Evolutionary conservation across 2,888 invertebrate species (phyloP), one percentile per base, ranked within the genome.

Genomic region (Leptopilina drosophilae): DNA sequence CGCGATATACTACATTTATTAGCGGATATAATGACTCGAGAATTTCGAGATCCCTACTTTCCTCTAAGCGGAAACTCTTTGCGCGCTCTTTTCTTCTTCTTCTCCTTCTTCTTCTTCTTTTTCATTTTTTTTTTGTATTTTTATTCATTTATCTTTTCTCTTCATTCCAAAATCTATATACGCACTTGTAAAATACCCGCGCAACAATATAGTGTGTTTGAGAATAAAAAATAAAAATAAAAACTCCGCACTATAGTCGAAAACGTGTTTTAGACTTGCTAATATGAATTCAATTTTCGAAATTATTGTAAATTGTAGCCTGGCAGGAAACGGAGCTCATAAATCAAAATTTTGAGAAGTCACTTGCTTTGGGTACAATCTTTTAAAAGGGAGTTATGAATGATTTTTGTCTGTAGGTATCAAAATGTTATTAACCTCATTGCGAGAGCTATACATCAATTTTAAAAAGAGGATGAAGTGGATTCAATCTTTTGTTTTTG

Each of bases 1-100:
- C 88, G 88, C 89, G 88, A 89, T 90, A 89, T 90, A 90, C 90
- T 84, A 87, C 88, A 88, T 89, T 89, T 89, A 89, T 90, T 90
- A 90, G 88, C 87, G 87, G 85, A 85, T 87, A 87, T 89, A 89
- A 89, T 88, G 88, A 88, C 87, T 69, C 77, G 85, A 78, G 76
- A 83, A 80, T 79, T 81, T 80, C 82, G 81, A 82, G 81, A 81
- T 83, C 80, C 83, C 69, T 69, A 69, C 46, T 67, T 67, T 67
- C 20, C 69, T 66, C 5, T 49, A 26, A 69, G 69, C 49, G 69
- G 69, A 69, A 69, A 69, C 69, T 78, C 69, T 69, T 59, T 46
- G 14, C 46, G 42, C 12, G 14, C 62, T n/a, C 75, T 78, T 80
- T 64, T 59, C 33, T 56, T 64, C 26, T 82, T 78, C 64, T 80